A percentile compares a stretch with the other conserved stretches of the same genome.
Evolutionary conservation across 2,888 invertebrate genomes (phyloP).

Genomic region (Drosophila pegasa): DNA sequence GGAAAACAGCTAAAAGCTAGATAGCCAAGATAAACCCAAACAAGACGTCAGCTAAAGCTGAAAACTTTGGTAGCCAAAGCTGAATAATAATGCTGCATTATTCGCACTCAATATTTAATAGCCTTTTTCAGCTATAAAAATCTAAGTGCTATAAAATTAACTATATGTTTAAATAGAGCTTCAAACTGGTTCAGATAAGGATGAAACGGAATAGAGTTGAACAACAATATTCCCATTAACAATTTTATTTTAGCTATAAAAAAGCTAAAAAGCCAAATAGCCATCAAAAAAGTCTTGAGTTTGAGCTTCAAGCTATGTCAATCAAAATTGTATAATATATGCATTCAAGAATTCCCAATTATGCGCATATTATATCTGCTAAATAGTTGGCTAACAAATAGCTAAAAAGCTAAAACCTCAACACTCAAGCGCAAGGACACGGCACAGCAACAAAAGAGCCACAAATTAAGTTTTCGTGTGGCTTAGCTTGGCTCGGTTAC

Average conservation of each 20-base stretch:
- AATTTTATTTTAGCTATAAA: neutral
- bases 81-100: neutral
- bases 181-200: too few relatives aligned
- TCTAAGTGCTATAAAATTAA: neutral
- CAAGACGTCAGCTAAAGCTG: neutral
- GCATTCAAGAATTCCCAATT: neutral
- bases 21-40: neutral
- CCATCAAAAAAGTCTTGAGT: neutral
- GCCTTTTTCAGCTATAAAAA: neutral
- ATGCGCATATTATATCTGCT: neutral
- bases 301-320: neutral
- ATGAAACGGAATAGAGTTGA: too few relatives aligned
- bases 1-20: neutral
- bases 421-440: conserved; percentile 49
- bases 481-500: conserved; percentile 27
- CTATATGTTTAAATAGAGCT: neutral
- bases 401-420: conserved; percentile 18
- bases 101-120: neutral
- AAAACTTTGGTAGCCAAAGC: rapidly evolving
- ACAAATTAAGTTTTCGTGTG: conserved; percentile 75
- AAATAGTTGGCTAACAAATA: conserved; percentile 1
- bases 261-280: neutral
- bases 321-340: neutral
- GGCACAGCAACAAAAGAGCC: conserved; percentile 46
- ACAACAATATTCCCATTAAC: neutral